Conservation (phyloP, 2,113 vertebrate species). For the Crypturellus undulatus region DNA sequence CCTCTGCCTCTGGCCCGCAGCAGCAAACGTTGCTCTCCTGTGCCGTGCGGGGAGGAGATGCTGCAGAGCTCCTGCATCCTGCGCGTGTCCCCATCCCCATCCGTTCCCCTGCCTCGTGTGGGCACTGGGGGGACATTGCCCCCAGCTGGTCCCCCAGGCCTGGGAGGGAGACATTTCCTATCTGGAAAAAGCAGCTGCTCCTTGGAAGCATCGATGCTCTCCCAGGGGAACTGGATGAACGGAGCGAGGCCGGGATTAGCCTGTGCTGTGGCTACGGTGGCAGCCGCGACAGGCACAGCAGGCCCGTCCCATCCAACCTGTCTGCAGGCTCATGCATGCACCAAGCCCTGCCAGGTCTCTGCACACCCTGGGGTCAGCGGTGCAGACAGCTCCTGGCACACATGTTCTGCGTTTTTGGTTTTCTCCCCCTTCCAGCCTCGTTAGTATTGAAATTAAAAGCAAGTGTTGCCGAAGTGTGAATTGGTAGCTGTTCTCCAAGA, state of each 20-base stretch:
- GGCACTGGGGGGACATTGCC: not conserved
- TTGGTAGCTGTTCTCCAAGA: constrained; percentile 68
- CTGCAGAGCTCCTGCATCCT: not conserved
- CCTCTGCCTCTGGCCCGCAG: not conserved
- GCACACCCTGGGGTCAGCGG: not conserved
- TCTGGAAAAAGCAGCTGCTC: constrained; percentile 52
- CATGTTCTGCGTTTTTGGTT: constrained; percentile 13
- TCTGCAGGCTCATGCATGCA: not conserved
- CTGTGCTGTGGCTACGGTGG: not conserved
- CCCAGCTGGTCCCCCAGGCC: accelerated
- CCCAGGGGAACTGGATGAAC: not conserved
- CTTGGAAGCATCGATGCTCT: not conserved
- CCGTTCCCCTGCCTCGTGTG: not conserved
- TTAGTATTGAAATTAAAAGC: constrained; percentile 73
- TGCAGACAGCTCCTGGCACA: not conserved
- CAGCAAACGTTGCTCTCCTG: not conserved
- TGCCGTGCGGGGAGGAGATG: accelerated
- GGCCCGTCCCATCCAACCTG: not conserved
- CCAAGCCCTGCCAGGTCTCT: not conserved
- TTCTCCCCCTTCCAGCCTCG: constrained; percentile 19
- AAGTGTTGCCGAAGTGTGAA: constrained; percentile 44
- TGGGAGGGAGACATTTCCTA: constrained; percentile 29
- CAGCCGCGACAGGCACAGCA: not conserved
- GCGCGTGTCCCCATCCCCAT: not conserved
- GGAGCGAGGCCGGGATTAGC: not conserved